These are phyloP conservation scores for Dinothrombium tinctorium DNA, from an alignment of 1,140 invertebrate genomes.

Conservation along the genomic window DNA sequence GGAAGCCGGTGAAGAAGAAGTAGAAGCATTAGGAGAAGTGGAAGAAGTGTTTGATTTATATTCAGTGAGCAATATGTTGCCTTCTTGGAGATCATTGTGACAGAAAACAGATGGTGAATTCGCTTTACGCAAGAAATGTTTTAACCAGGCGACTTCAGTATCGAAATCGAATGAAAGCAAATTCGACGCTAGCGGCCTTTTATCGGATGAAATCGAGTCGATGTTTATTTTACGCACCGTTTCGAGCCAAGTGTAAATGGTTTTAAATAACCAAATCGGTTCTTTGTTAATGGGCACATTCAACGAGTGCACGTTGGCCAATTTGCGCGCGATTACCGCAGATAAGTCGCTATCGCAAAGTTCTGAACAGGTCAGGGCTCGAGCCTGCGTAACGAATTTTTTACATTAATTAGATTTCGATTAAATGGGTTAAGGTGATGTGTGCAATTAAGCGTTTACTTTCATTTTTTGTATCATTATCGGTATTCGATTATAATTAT, in stretches of 20 bases:
- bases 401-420: too few relatives aligned
- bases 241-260: slow-evolving; percentile 25
- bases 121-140: slow-evolving; percentile 21
- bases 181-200: slow-evolving; percentile 11
- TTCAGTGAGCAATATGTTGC: slow-evolving; percentile 28
- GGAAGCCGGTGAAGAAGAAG: too few relatives aligned
- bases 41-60: slow-evolving; percentile 29
- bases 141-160: slow-evolving; percentile 37
- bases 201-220: slow-evolving; percentile 11
- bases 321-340: slow-evolving; percentile 60
- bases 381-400: too few relatives aligned
- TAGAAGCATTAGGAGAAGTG: too few relatives aligned
- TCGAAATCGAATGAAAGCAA: slow-evolving; percentile 28
- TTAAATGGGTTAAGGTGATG: too few relatives aligned
- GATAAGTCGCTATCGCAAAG: slow-evolving; percentile 47
- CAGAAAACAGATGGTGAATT: slow-evolving; percentile 76
- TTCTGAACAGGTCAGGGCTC: slow-evolving; percentile 50
- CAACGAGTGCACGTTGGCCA: slow-evolving; percentile 68
- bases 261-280: slow-evolving; percentile 76
- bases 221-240: slow-evolving; percentile 9
- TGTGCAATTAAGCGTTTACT: too few relatives aligned
- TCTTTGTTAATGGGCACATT: slow-evolving; percentile 84
- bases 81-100: slow-evolving; percentile 94
- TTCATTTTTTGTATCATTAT: too few relatives aligned
- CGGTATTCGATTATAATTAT: too few relatives aligned